Base-by-base conservation (phyloP, 2,797 vertebrate genomes). In the Urosaurus nigricauda region DNA sequence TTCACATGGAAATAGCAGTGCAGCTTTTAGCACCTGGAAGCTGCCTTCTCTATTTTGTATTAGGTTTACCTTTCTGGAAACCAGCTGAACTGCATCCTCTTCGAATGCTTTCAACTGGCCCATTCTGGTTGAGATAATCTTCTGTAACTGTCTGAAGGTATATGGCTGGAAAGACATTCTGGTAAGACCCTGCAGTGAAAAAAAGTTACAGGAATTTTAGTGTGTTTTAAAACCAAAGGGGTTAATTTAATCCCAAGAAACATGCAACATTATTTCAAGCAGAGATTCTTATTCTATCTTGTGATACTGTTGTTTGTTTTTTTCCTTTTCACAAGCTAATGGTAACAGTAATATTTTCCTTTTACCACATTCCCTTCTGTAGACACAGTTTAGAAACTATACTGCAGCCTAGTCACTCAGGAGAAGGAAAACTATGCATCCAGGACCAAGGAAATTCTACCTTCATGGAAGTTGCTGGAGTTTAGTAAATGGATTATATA, bases 161-260 rank as follows among this genome's bases (percentile, higher is more conserved):
- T 99, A 99, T 0, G 99, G 99, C 96, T 99, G 98, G 96, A 99
- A 99, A 43, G 98, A 99, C 98, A 99, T 98, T 96, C 99, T 96
- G 78, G 99, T 99, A 91, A 99, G 96, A 63, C 99, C 99, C 99
- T 99, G 51, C 0, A 93, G 74, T 13, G 79, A 90, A 90, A 11
- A 89, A 92, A 5, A 92, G 29, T 87, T 24, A 87, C 37, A 32
- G 86, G 92, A 37, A 0, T 0, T 87, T 82, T 83, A 43, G 29
- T 19, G 65, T 21, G 53, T 53, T 80, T 35, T 63, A 86, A 11
- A 75, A 71, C 9, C 12, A 19, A 89, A 32, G 40, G 14, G n/a
- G 47, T 51, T 51, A 51, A 5, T n/a, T 65, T 47, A 71, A 37
- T 29, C 37, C 4, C 26, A 29, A 86, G 37, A 73, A 84, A 13